Base-by-base conservation (phyloP, 2,113 vertebrate species). In the Brienomyrus brachyistius region DNA sequence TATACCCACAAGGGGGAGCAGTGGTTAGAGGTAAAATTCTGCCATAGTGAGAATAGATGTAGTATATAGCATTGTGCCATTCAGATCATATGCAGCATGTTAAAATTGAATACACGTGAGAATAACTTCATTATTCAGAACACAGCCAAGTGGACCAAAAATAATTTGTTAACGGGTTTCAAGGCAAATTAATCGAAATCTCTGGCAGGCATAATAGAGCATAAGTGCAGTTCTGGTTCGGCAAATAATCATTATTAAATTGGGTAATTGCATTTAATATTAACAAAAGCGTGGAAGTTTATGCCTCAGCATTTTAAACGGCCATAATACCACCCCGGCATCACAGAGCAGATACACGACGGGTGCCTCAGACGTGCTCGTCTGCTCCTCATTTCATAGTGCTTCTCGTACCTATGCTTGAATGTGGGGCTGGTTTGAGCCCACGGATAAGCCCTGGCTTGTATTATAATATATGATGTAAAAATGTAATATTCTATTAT, bases 241-340 rank as follows among this genome's bases (percentile, higher is more conserved):
- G 87, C 87, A 62, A 88, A 88, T 88, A 59, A 88, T 66, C 40
- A 48, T 88, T 66, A 88, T 88, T 88, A 62, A 66, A 47, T n/a
- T 62, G 31, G 31, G 8, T 88, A 88, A 88, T 88, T 88, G 87
- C 21, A 45, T 66, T 88, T 66, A 40, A 43, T 56, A 88, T 62
- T 88, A 45, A 52, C 3, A 19, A 86, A 52, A 54, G 13, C 15
- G 56, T 66, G 59, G 13, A 45, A 8, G 52, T 62, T 88, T 47
- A 54, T 40, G 35, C 35, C 23, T 45, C 40, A 45, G 17, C 27
- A 40, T 40, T 62, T 45, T 23, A 88, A 31, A 40, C 7, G 2
- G 21, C 10, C 86, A 62, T 35, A 59, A 11, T 62, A 88, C 19
- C 21, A 45, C 0, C 40, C 54, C 35, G 5, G 4, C 0, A 19